Evolutionary conservation across 2,888 invertebrate genomes (phyloP).

Genomic region (Barypeithes pellucidus): DNA sequence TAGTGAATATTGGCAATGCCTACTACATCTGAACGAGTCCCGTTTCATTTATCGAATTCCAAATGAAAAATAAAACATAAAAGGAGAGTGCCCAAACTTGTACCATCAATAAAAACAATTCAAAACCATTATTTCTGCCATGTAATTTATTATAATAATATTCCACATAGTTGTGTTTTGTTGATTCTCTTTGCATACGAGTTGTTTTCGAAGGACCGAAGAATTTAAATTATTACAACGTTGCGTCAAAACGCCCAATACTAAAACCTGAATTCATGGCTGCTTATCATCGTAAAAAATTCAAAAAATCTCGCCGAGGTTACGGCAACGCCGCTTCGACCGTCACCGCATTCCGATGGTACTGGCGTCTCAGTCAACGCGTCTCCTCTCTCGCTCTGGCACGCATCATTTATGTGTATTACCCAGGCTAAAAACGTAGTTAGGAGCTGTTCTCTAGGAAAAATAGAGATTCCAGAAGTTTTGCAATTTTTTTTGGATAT

Average conservation of each 20-base stretch:
- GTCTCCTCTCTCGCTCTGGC: constrained; percentile 54
- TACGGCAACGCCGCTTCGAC: constrained; percentile 58
- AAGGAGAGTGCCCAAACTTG: not conserved
- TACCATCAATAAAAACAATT: constrained; percentile 1
- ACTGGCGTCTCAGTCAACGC: constrained; percentile 56
- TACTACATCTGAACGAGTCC: not conserved
- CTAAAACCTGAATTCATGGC: constrained; percentile 50
- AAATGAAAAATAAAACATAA: not conserved
- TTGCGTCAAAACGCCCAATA: constrained; percentile 45
- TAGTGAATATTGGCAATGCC: not conserved
- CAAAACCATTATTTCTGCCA: constrained; percentile 3
- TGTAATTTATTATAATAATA: constrained; percentile 18
- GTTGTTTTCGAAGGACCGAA: constrained; percentile 32
- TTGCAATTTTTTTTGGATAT: not conserved
- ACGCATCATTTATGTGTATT: constrained; percentile 58
- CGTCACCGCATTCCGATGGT: constrained; percentile 63
- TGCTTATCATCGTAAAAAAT: constrained; percentile 51
- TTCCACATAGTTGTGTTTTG: constrained; percentile 11
- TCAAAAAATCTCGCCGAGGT: constrained; percentile 51
- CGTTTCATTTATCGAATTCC: too few species aligned
- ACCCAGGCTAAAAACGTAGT: constrained; percentile 57
- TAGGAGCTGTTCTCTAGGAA: constrained; percentile 26
- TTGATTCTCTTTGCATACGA: constrained; percentile 24
- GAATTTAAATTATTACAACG: constrained; percentile 46
- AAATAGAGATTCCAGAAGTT: not conserved